Evolutionary conservation across 2,797 vertebrate genomes (phyloP).

Genomic region (Limosa lapponica): DNA sequence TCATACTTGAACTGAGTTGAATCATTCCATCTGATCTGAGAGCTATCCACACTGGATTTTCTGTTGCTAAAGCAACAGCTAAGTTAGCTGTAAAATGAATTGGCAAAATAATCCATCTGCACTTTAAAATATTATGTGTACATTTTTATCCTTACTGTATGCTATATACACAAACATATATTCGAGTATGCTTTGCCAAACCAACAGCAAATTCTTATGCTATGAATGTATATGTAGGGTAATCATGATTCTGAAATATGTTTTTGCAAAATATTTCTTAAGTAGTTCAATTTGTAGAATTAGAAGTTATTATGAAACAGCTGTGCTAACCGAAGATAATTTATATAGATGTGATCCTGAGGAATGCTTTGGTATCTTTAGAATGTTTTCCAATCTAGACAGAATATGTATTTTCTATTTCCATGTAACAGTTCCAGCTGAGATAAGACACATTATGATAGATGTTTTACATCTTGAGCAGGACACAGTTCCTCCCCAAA

Average conservation of each 20-base stretch:
- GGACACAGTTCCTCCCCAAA: neutral
- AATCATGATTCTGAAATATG: neutral
- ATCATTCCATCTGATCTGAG: neutral
- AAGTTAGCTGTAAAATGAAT: neutral
- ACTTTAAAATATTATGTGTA: neutral
- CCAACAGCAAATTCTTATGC: neutral
- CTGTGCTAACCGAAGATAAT: neutral
- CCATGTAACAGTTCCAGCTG: neutral
- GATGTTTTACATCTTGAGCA: neutral
- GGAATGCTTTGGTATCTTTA: neutral
- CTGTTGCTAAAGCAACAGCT: constrained; percentile 28
- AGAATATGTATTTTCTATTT: neutral
- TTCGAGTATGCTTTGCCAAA: neutral
- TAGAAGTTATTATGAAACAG: neutral
- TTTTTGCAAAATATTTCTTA: constrained; percentile 1
- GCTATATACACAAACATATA: neutral
- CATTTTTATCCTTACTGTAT: neutral
- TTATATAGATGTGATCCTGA: neutral
- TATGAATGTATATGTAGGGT: neutral
- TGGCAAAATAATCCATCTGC: neutral
- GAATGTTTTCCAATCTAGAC: neutral
- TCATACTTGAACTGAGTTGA: neutral
- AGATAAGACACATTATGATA: neutral
- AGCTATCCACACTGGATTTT: neutral
- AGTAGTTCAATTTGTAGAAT: neutral